Evolutionary conservation across 2,113 vertebrate species (phyloP), one percentile per base, ranked within the genome.

Genomic region (Petromus typicus): DNA sequence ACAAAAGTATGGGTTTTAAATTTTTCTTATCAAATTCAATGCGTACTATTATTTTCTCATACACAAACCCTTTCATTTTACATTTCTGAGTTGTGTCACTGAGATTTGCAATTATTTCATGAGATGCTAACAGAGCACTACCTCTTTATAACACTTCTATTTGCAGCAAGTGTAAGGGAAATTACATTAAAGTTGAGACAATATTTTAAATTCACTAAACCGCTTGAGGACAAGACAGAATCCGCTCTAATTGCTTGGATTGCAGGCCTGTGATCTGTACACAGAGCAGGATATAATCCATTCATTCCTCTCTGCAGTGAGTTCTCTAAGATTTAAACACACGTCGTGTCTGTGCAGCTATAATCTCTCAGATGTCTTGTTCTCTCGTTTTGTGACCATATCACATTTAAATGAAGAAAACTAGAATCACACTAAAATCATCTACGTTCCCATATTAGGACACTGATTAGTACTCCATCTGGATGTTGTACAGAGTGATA

Each of bases 1-100:
- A 94, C 92, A 85, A 91, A 95, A 96, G 66, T 88, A 86, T 1
- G 75, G 69, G 59, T 83, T 95, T 95, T 80, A 73, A 93, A 96
- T 75, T 78, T 64, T 89, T 85, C 66, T 54, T 37, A 3, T 51
- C 66, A 37, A 75, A 43, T 57, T 86, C 73, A n/a, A 69, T 71
- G 20, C 22, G 25, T 30, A 54, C 30, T 45, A 45, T 80, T 51
- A 93, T 94, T 86, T 93, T 54, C 34, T 95, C 73, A 54, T 27
- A 30, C 27, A 40, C 25, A 43, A 92, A 93, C 78, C 67, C 86
- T 92, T 95, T 95, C 32, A 57, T 82, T 96, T 89, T 59, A 45
- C 43, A 63, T 93, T 84, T 93, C 84, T 61, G 54, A 95, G 48
- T 30, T 40, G 5, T 82, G 69, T 87, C 86, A 27, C 34, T 90